Conservation (phyloP, 2,797 vertebrate species). For the Anabas testudineus region DNA sequence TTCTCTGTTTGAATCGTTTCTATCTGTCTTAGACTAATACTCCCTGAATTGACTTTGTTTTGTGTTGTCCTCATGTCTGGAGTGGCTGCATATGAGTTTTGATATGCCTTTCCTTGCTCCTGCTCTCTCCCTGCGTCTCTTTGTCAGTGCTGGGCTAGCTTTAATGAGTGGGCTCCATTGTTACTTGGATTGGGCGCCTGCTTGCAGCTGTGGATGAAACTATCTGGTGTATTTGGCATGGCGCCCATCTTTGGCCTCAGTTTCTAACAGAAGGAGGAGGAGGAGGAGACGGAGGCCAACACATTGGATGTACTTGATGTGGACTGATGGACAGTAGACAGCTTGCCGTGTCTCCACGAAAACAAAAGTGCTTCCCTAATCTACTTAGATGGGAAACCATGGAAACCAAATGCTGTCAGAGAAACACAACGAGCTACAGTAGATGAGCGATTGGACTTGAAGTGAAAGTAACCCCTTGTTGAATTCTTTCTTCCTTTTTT, state of each 20-base stretch:
- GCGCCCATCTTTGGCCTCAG: slow-evolving; percentile 62
- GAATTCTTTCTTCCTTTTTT: background rate
- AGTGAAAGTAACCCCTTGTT: slow-evolving; percentile 44
- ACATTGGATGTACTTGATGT: slow-evolving; percentile 72
- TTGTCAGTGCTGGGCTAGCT: slow-evolving; percentile 61
- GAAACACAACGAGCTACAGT: slow-evolving; percentile 22
- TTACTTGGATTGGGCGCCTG: slow-evolving; percentile 74
- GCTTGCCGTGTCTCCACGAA: slow-evolving; percentile 67
- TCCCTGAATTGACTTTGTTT: background rate
- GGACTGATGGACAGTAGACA: slow-evolving; percentile 75
- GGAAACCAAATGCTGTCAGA: slow-evolving; percentile 55
- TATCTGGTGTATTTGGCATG: slow-evolving; percentile 80
- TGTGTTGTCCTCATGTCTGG: slow-evolving; percentile 16
- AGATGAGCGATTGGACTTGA: slow-evolving; percentile 23
- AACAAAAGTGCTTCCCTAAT: slow-evolving; percentile 61
- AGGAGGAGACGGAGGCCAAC: slow-evolving; percentile 51
- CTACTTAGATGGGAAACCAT: slow-evolving; percentile 59
- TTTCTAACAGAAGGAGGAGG: slow-evolving; percentile 60
- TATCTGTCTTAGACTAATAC: background rate
- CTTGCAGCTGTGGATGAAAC: slow-evolving; percentile 85
- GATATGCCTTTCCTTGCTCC: slow-evolving; percentile 4
- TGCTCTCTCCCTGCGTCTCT: slow-evolving; percentile 29
- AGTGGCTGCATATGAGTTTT: slow-evolving; percentile 1
- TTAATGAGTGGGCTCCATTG: slow-evolving; percentile 84
- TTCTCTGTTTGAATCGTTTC: slow-evolving; percentile 1